Evolutionary conservation across 2,113 vertebrate species (phyloP).

Genomic region (Corynorhinus townsendii): DNA sequence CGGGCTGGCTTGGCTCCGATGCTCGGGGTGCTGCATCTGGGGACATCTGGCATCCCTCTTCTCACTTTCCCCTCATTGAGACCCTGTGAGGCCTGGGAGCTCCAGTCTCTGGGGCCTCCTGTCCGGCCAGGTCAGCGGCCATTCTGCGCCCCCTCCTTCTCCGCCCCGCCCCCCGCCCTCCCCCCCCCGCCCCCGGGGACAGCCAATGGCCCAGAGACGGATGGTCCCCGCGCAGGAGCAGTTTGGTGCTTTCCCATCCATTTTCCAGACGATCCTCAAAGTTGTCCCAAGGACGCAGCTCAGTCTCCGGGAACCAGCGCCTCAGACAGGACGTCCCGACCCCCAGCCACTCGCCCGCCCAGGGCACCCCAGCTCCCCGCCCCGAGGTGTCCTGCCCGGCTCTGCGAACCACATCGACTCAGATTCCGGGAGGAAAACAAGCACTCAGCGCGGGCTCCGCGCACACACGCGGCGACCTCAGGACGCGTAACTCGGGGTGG

Average conservation of each 20-base stretch:
- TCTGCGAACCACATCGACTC: not conserved
- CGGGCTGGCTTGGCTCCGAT: not conserved
- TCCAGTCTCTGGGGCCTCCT: not conserved
- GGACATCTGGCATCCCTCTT: accelerated
- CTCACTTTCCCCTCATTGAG: not conserved
- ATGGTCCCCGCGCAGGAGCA: accelerated
- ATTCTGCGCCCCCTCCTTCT: no score
- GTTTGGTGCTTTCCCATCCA: not conserved
- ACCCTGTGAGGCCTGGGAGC: not conserved
- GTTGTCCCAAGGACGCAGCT: accelerated
- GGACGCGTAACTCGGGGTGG: no score
- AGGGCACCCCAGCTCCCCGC: no score
- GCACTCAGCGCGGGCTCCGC: accelerated
- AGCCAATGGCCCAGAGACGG: accelerated
- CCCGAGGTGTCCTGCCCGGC: accelerated
- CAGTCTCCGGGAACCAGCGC: not conserved
- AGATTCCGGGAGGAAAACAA: accelerated
- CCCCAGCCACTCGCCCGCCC: not conserved
- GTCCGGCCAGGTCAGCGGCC: not conserved
- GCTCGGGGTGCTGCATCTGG: not conserved
- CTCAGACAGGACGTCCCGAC: not conserved
- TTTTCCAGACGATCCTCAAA: not conserved
- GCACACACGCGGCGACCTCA: no score
- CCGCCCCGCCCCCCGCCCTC: no score
- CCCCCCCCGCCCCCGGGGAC: no score